Evolutionary conservation across 1,140 invertebrate species (phyloP).

Genomic region (Druon quercuslanigerum): DNA sequence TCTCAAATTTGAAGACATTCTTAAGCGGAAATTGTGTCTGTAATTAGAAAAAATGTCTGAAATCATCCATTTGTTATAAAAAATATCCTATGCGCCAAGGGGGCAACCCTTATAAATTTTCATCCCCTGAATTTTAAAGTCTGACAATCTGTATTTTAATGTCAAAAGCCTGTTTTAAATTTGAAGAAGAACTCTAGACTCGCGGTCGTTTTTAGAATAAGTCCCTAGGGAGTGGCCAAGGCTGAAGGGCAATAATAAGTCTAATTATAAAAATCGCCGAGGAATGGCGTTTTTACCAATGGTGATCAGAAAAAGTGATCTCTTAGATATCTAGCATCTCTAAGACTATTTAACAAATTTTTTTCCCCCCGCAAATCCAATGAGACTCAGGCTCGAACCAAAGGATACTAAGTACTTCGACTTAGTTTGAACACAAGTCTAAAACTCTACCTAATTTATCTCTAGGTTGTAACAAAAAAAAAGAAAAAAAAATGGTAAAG

Average conservation of each 20-base stretch:
- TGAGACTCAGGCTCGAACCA: conserved; percentile 65
- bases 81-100: no score
- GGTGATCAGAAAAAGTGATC: conserved; percentile 48
- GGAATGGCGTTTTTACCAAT: conserved; percentile 2
- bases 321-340: conserved; percentile 54
- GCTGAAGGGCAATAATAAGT: conserved; percentile 22
- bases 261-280: background rate
- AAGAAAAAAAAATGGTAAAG: conserved; percentile 1
- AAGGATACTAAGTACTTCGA: conserved; percentile 57
- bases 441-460: conserved; percentile 7
- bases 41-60: no score
- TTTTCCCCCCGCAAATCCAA: conserved; percentile 53
- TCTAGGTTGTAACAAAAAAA: background rate
- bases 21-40: no score
- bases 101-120: no score
- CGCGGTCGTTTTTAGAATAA: no score
- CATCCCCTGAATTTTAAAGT: no score
- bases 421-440: conserved; percentile 27
- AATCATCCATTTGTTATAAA: no score
- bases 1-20: no score
- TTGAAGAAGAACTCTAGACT: no score
- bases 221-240: background rate
- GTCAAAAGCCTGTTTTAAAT: no score
- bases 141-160: no score
- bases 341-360: conserved; percentile 55